phyloP scores from a whole-genome alignment of 2,113 vertebrate species.

The Muntiacus muntjak region DNA sequence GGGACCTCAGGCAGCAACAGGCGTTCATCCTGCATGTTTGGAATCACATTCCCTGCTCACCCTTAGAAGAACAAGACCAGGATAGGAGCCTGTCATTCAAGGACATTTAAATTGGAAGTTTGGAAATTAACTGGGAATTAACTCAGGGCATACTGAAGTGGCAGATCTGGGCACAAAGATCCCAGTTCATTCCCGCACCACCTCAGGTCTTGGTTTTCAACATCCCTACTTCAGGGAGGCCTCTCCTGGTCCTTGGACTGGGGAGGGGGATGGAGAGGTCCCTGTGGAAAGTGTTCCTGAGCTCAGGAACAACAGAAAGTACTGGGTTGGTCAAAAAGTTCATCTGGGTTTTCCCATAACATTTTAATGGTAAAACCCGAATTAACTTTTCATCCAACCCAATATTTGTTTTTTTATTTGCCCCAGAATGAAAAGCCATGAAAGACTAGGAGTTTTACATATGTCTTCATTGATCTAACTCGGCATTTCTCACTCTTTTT shows the following conservation, averaged over 20 bases:
- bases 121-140: not conserved
- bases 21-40: not conserved
- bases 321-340: not conserved
- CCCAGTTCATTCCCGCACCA: not conserved
- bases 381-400: not conserved
- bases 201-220: not conserved
- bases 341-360: not conserved
- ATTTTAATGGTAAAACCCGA: not conserved
- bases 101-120: not conserved
- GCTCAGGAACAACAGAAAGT: not conserved
- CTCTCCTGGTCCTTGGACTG: not conserved
- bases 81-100: not conserved
- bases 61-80: not conserved
- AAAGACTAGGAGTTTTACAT: not conserved
- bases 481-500: not conserved
- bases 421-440: not conserved
- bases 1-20: accelerated
- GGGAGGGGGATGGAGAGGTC: not conserved
- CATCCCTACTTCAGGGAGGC: no score
- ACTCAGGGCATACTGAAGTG: not conserved
- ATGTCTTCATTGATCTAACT: not conserved
- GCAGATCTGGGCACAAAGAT: not conserved
- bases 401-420: not conserved
- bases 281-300: not conserved
- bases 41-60: not conserved